Percentiles rank a stretch among this genome's conserved stretches.
phyloP scores from a whole-genome alignment of 2,797 vertebrate species.

The Botia kubotai region DNA sequence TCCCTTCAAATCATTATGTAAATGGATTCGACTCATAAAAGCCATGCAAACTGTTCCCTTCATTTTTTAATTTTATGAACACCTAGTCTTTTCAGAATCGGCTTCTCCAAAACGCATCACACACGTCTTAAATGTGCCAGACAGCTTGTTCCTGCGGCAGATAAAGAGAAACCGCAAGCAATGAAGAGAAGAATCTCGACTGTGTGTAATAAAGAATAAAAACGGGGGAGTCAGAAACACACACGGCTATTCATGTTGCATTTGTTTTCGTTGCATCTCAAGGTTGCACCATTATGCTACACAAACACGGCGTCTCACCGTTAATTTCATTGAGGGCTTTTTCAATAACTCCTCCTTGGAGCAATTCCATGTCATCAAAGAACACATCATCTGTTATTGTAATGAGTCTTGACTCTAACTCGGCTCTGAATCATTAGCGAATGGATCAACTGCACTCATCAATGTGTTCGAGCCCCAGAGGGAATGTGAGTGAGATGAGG shows the following conservation, averaged over 20 bases:
- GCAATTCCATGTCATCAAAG: constrained; percentile 48
- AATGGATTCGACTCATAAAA: not conserved
- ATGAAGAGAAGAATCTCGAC: not conserved
- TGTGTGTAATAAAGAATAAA: not conserved
- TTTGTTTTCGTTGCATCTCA: constrained; percentile 18
- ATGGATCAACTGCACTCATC: constrained; percentile 50
- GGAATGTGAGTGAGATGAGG: constrained; percentile 44
- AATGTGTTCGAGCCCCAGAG: constrained; percentile 40
- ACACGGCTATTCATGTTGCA: constrained; percentile 1
- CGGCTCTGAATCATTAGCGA: constrained; percentile 51
- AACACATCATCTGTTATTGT: constrained; percentile 53
- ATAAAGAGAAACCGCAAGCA: not conserved
- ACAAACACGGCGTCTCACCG: constrained; percentile 26
- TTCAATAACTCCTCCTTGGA: constrained; percentile 38
- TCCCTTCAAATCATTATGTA: not conserved
- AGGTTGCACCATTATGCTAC: constrained; percentile 41
- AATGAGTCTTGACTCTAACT: constrained; percentile 52
- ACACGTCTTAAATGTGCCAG: not conserved
- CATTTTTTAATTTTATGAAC: not conserved
- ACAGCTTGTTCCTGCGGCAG: not conserved
- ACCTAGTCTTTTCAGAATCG: not conserved
- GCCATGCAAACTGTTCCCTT: not conserved
- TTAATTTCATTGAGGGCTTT: constrained; percentile 23
- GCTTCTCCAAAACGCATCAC: not conserved
- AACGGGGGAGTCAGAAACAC: not conserved